Evolutionary conservation across 1,140 invertebrate species (phyloP).

Genomic region (Neomicropteryx cornuta): DNA sequence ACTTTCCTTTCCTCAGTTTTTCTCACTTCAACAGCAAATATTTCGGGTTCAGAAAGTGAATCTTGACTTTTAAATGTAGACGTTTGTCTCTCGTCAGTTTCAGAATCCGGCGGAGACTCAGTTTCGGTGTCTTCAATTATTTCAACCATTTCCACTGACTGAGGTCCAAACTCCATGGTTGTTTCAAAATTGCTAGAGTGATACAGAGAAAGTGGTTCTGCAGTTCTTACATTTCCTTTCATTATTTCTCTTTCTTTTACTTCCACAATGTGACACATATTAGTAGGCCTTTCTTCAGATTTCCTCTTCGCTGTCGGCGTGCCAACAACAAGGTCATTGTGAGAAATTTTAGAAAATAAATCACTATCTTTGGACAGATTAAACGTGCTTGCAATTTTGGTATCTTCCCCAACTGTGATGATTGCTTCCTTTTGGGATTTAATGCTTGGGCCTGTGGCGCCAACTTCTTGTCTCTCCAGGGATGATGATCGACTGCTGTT

Average conservation of each 20-base stretch:
- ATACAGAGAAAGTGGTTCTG: slow-evolving; percentile 34
- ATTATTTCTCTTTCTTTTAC: slow-evolving; percentile 45
- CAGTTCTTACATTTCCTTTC: slow-evolving; percentile 31
- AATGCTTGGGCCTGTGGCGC: neutral
- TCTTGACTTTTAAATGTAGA: slow-evolving; percentile 13
- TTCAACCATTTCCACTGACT: slow-evolving; percentile 40
- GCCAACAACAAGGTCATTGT: slow-evolving; percentile 30
- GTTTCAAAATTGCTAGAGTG: slow-evolving; percentile 32
- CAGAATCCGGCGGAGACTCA: slow-evolving; percentile 41
- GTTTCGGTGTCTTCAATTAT: slow-evolving; percentile 44
- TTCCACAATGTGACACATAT: slow-evolving; percentile 41
- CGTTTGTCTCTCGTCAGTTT: slow-evolving; percentile 33
- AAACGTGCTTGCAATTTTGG: slow-evolving; percentile 32
- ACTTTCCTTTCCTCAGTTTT: slow-evolving; percentile 27
- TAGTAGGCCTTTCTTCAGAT: slow-evolving; percentile 11
- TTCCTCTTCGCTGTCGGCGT: slow-evolving; percentile 4
- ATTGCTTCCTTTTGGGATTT: neutral
- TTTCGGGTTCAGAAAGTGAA: slow-evolving; percentile 27
- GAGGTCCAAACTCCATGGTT: slow-evolving; percentile 17
- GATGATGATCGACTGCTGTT: slow-evolving; percentile 25
- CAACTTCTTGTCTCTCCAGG: slow-evolving; percentile 13
- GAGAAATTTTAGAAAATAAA: slow-evolving; percentile 58
- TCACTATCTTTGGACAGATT: slow-evolving; percentile 54
- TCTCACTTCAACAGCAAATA: slow-evolving; percentile 30
- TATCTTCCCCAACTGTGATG: slow-evolving; percentile 7